Evolutionary conservation across 2,113 vertebrate genomes (phyloP).

Genomic region (Echinops telfairi): DNA sequence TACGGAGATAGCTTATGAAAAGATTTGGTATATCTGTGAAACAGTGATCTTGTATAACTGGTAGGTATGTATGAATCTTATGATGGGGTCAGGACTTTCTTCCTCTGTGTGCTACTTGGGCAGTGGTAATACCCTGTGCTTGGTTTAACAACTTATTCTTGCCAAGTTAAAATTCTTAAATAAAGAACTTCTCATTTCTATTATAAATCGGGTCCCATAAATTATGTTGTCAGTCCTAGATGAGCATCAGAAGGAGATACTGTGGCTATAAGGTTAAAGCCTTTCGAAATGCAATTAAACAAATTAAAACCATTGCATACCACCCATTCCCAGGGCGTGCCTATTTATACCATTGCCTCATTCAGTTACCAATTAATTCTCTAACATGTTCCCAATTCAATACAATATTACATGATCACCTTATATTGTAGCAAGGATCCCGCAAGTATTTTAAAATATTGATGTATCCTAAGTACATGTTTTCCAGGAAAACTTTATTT

Average conservation of each 20-base stretch:
- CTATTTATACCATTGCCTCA: background rate
- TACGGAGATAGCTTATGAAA: background rate
- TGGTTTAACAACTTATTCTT: background rate
- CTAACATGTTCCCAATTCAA: background rate
- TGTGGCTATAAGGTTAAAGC: background rate
- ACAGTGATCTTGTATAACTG: background rate
- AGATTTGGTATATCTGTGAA: background rate
- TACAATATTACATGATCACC: background rate
- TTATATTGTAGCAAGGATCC: background rate
- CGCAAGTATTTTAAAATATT: background rate
- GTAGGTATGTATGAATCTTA: background rate
- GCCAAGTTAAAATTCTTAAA: background rate
- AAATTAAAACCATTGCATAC: background rate
- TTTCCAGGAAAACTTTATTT: slow-evolving; percentile 25
- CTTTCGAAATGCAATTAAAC: background rate
- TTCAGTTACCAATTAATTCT: background rate
- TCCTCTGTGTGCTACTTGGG: background rate
- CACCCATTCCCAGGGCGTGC: background rate
- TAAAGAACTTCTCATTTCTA: background rate
- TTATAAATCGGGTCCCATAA: background rate
- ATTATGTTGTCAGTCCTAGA: background rate
- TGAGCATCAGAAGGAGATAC: background rate
- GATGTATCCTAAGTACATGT: background rate
- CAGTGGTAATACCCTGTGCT: background rate
- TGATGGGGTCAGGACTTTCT: background rate